Conservation (phyloP, 2,113 vertebrate species). For the mouse (Mus musculus) region DNA sequence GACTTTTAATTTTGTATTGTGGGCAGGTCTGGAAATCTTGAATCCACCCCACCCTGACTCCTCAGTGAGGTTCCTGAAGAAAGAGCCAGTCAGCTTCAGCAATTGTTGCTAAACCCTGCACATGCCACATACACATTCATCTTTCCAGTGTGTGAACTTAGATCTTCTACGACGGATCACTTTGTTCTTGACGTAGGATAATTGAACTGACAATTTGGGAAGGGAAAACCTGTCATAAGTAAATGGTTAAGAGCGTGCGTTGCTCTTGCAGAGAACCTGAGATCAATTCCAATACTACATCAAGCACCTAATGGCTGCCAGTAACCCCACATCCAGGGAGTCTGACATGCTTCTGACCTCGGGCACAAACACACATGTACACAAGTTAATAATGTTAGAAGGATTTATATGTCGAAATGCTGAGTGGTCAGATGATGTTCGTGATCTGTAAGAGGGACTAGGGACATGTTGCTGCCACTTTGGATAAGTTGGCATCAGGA, state of each 20-base stretch:
- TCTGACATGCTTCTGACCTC: neutral
- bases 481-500: neutral
- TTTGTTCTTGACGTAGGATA: slow-evolving; percentile 28
- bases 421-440: neutral
- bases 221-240: neutral
- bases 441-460: neutral
- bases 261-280: neutral
- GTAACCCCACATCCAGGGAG: neutral
- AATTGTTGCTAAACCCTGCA: neutral
- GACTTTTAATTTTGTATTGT: neutral
- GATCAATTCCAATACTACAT: neutral
- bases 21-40: neutral
- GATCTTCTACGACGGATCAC: neutral
- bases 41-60: no score
- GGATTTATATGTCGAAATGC: neutral
- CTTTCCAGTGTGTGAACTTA: neutral
- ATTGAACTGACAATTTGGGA: neutral
- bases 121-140: neutral
- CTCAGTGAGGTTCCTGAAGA: neutral
- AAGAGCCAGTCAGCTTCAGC: neutral
- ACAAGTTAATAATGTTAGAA: neutral
- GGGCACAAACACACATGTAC: neutral
- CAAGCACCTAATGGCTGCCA: neutral
- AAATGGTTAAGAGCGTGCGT: neutral
- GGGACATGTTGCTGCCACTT: neutral